These are phyloP conservation scores for Umimayanthus kanabou DNA, from an alignment of 92 coral and sea anemone genomes.

Conservation along the genomic window DNA sequence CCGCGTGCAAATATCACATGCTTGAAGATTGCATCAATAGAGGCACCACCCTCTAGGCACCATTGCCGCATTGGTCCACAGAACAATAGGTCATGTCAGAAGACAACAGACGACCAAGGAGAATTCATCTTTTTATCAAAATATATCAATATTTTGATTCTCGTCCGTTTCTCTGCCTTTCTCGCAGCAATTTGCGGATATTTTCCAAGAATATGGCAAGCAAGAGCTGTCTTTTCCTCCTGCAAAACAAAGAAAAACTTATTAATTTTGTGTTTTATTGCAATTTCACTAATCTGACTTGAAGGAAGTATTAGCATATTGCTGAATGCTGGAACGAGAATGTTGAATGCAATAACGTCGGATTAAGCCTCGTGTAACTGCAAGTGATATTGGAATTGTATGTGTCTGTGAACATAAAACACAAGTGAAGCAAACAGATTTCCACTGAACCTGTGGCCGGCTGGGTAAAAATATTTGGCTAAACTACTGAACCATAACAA, in stretches of 20 bases:
- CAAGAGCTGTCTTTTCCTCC: not conserved
- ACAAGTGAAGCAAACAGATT: not conserved
- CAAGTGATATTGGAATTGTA: not conserved
- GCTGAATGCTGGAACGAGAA: not conserved
- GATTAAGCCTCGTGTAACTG: not conserved
- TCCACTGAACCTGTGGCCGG: not conserved
- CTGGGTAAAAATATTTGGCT: not conserved
- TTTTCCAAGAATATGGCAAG: not conserved
- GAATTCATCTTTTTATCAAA: constrained; percentile 69
- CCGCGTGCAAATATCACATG: constrained; percentile 95
- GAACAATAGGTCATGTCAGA: constrained; percentile 71
- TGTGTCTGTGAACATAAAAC: not conserved
- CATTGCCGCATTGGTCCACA: constrained; percentile 82
- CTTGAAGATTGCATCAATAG: constrained; percentile 84
- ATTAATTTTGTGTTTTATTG: not conserved
- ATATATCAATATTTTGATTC: not conserved
- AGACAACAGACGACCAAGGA: constrained; percentile 63
- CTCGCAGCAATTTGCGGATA: not conserved
- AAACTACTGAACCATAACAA: not conserved
- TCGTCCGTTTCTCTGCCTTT: not conserved
- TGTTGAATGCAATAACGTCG: not conserved
- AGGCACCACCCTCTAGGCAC: constrained; percentile 76
- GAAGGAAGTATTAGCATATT: not conserved
- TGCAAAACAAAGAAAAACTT: not conserved
- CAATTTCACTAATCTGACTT: not conserved